Evolutionary conservation across 2,888 invertebrate species (phyloP).

Genomic region (Podotricha telesiphe): DNA sequence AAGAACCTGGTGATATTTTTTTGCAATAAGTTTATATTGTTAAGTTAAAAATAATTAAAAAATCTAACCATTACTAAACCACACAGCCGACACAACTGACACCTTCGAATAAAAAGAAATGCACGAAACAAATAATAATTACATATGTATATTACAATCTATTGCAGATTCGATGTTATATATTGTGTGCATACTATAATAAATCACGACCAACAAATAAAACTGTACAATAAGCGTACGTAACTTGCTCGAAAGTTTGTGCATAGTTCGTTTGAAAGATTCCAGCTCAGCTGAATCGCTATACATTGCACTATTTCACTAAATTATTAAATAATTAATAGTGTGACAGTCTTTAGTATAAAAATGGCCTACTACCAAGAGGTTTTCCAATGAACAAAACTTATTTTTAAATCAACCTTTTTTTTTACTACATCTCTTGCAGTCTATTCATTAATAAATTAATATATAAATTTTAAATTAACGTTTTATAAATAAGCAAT

Average conservation of each 20-base stretch:
- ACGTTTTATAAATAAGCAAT: constrained; percentile 4
- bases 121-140: constrained; percentile 5
- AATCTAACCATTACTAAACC: constrained; percentile 14
- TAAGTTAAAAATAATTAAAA: no score
- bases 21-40: no score
- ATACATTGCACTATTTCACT: constrained; percentile 7
- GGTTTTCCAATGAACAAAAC: neutral
- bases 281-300: constrained; percentile 30
- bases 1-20: no score
- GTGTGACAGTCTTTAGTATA: constrained; percentile 1
- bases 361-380: neutral
- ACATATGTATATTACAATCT: constrained; percentile 8
- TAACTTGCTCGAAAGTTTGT: constrained; percentile 39
- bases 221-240: constrained; percentile 41
- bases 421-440: no score
- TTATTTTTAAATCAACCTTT: no score
- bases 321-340: neutral
- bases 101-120: constrained; percentile 5
- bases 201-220: constrained; percentile 35
- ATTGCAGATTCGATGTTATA: constrained; percentile 45
- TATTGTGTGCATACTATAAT: constrained; percentile 40
- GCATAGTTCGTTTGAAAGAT: constrained; percentile 36
- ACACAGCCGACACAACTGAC: constrained; percentile 5
- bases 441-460: neutral
- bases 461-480: no score